Percentiles rank a stretch among this genome's conserved stretches.
These are phyloP conservation scores for Microchirus variegatus DNA, from an alignment of 2,797 vertebrate genomes.

Conservation along the genomic window DNA sequence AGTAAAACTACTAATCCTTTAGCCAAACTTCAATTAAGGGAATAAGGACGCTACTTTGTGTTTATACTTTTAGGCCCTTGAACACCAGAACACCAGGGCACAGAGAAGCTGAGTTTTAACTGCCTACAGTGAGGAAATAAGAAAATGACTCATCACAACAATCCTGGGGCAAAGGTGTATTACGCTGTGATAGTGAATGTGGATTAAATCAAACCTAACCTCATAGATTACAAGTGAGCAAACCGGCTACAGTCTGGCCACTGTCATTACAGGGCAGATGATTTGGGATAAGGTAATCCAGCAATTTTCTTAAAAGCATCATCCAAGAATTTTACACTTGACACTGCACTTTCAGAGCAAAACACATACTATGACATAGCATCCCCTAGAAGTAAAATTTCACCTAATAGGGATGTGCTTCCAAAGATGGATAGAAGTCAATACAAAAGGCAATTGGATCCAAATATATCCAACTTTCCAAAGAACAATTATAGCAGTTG, in stretches of 20 bases:
- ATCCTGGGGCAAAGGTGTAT: slow-evolving; percentile 61
- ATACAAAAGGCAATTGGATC: no score
- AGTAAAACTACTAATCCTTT: no score
- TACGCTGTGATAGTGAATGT: slow-evolving; percentile 57
- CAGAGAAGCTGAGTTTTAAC: slow-evolving; percentile 38
- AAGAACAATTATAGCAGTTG: no score
- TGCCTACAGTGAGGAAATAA: slow-evolving; percentile 37
- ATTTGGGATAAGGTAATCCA: no score
- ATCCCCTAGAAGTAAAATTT: no score
- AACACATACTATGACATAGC: no score
- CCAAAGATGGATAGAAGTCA: no score
- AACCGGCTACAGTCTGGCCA: slow-evolving; percentile 33
- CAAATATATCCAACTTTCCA: no score
- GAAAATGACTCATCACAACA: slow-evolving; percentile 53
- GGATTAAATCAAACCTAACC: slow-evolving; percentile 60
- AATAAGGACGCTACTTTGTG: slow-evolving; percentile 15
- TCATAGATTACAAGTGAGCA: slow-evolving; percentile 46
- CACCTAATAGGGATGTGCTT: no score
- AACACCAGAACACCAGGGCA: slow-evolving; percentile 14
- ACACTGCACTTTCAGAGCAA: no score
- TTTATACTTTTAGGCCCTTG: slow-evolving; percentile 23
- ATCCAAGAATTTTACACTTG: no score
- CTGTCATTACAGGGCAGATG: slow-evolving; percentile 23
- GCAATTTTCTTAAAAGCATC: no score
- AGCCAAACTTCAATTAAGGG: slow-evolving; percentile 13